phyloP scores from a whole-genome alignment of 2,888 invertebrate genomes.

The Brachyopa scutellaris region DNA sequence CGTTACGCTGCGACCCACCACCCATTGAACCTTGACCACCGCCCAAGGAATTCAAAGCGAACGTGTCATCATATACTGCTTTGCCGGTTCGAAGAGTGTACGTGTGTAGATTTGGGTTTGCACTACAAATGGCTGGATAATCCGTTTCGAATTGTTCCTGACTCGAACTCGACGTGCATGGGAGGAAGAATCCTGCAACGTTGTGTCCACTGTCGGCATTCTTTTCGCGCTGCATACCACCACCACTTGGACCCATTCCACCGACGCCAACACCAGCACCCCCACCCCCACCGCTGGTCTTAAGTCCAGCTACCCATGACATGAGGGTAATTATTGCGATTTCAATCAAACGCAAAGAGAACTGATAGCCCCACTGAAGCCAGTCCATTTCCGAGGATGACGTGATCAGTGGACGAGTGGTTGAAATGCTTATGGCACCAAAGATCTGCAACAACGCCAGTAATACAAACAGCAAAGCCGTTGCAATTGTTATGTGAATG shows the following conservation, averaged over 20 bases:
- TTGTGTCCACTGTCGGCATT: conserved; percentile 84
- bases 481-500: conserved; percentile 93
- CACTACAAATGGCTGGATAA: conserved; percentile 93
- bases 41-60: conserved; percentile 83
- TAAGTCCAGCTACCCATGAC: conserved; percentile 92
- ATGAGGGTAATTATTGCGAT: conserved; percentile 92
- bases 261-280: conserved; percentile 72
- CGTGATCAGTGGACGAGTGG: conserved; percentile 77
- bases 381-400: conserved; percentile 86
- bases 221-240: conserved; percentile 88
- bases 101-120: conserved; percentile 92
- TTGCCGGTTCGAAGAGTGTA: conserved; percentile 91
- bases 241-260: conserved; percentile 71
- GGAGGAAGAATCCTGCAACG: conserved; percentile 89
- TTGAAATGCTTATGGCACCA: conserved; percentile 87
- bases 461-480: conserved; percentile 91
- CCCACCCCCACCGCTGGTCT: conserved; percentile 82
- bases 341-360: conserved; percentile 92
- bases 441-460: conserved; percentile 93
- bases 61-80: conserved; percentile 88
- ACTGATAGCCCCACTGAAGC: conserved; percentile 96
- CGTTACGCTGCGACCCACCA: conserved; percentile 70
- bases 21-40: conserved; percentile 60
- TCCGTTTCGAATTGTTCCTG: conserved; percentile 92
- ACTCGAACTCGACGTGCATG: conserved; percentile 91